Evolutionary conservation across 2,113 vertebrate genomes (phyloP), one percentile per base, ranked within the genome.

Genomic region (Agapornis roseicollis): DNA sequence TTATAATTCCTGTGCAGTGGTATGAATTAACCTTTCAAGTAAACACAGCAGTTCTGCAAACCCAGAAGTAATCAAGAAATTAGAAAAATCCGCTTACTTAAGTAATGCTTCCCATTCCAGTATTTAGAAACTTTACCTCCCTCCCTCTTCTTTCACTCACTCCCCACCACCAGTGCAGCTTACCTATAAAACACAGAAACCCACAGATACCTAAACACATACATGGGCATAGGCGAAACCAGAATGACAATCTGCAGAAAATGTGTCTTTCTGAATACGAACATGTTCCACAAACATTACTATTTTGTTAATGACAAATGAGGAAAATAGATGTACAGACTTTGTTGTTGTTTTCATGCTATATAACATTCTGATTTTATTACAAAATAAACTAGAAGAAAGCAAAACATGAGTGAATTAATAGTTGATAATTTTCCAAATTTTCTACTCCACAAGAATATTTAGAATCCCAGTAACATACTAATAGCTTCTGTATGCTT

Each of bases 11-110:
- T 49, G 28, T 83, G 56, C 24, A 90, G 55, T 8, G 12, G 24
- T 58, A 91, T 35, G 78, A 97, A 96, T 70, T 72, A 88, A 89
- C 6, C 28, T 66, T 74, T 93, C 46, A 64, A 72, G 89, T 74
- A 95, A 92, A 90, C 23, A 87, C 0, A 88, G 53, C 16, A 86
- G 78, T 22, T 81, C 73, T 89, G 65, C 56, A 85, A 79, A 82
- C 16, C 25, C 74, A 77, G 22, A 95, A 93, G 72, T 69, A 96
- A 85, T 61, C 19, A 89, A 96, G 78, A 97, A 95, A 96, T 93
- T 89, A 93, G 94, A 97, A 96, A 93, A 96, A 88, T 66, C 86
- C 9, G n/a, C 76, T 95, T 69, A 91, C 42, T 96, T 87, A 95
- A 65, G 80, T 47, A 94, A 93, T 46, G 84, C 10, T 94, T 88